Base-by-base conservation (phyloP, 2,113 vertebrate genomes). In the Poeciliopsis turrubarensis region DNA sequence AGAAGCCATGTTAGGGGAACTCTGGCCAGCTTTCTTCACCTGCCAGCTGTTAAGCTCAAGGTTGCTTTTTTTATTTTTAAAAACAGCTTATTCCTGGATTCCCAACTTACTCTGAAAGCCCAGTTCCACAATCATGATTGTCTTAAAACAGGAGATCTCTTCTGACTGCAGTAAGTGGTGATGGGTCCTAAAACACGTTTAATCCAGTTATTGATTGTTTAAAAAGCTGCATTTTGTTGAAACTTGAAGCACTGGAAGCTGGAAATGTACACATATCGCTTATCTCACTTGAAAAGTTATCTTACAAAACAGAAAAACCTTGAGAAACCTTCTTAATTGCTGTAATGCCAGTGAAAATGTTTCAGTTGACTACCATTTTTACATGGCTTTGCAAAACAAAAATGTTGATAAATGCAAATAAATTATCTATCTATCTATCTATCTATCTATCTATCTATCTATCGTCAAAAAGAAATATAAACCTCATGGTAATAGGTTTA, bases 51-150 rank as follows among this genome's bases (percentile, higher is more conserved):
- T 86, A 73, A 32, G 75, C 68, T 77, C 62, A 72, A 51, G 9
- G 81, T 60, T 70, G 67, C 77, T 72, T 72, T 91, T 83, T 34
- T 27, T 60, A n/a, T 25, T 73, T 63, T 39, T 41, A 3, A 10
- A 12, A 57, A 0, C 60, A 22, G 6, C 8, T 25, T 54, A 54
- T 54, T 71, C 73, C 39, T 37, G 14, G 32, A 17, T 76, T 86
- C 88, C 83, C 81, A 81, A 73, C 77, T 68, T 75, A 75, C 67
- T 71, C 72, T 22, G 60, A 82, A 85, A 82, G 81, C 84, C 85
- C 47, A 47, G 29, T 78, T 87, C 78, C 80, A 84, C 89, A 82
- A 83, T 77, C 81, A 89, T 88, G 83, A 87, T 73, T 80, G 84
- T 89, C 75, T 88, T 70, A 5, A 61, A 74, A 61, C 39, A 80